Evolutionary conservation across 2,888 invertebrate genomes (phyloP), one percentile per base, ranked within the genome.

Genomic region (Argyresthia goedartella): DNA sequence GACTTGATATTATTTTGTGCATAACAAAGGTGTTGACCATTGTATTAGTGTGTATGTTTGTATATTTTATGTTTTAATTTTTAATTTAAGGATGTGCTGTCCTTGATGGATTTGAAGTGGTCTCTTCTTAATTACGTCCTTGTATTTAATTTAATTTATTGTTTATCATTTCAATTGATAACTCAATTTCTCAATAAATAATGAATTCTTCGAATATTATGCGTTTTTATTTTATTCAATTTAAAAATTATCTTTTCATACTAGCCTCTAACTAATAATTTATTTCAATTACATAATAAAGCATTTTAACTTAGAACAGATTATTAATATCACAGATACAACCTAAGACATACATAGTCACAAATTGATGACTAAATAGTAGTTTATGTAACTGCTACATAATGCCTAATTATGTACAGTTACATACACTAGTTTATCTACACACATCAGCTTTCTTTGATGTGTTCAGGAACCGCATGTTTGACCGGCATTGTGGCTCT

Each of bases 151-250:
- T 25, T 82, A 76, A 81, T 82, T 86, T 85, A 85, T 86, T 82
- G 82, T 81, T 82, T 81, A 85, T 81, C 81, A 72, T 67, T 66
- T 10, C 10, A 74, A 66, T 70, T 73, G 85, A 78, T 84, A 84
- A 86, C 84, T 76, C 73, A 78, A 78, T 77, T 82, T 81, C 69
- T 76, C 69, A 84, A 84, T 84, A 84, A 85, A 85, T 69, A 66
- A 71, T 75, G 66, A 79, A 74, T 74, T 65, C 65, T 68, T 61
- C 6, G 25, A 66, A 49, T n/a, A 25, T 39, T 46, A 33, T 33
- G 46, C 4, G n/a, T 46, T 44, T 46, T 46, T 46, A 46, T 46
- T 43, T 42, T 42, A n/a, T n/a, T n/a, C n/a, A n/a, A 39, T 3
- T 39, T 39, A 39, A 10, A 11, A 11, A 39, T 7, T 4, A 39